Conservation (phyloP, 2,113 vertebrate genomes). For the Colossoma macropomum region DNA sequence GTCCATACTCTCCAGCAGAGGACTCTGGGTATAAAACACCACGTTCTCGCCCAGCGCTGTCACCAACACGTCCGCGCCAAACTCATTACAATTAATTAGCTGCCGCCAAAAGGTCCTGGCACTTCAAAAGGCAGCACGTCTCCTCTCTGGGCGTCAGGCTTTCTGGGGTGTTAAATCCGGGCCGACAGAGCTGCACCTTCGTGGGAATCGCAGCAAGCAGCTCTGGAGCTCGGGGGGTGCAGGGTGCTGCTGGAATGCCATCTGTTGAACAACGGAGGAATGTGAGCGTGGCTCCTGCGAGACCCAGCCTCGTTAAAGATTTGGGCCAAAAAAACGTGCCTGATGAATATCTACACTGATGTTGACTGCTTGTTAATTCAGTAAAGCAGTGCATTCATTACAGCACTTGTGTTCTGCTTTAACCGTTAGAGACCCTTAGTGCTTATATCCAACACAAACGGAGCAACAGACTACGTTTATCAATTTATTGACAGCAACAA, state of each 20-base stretch:
- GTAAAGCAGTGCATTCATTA: neutral
- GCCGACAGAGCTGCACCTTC: slow-evolving; percentile 56
- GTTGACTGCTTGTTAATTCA: slow-evolving; percentile 24
- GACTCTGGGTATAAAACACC: slow-evolving; percentile 39
- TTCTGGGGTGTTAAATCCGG: slow-evolving; percentile 64
- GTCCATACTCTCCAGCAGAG: neutral
- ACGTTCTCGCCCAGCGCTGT: slow-evolving; percentile 56
- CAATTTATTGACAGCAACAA: too few relatives aligned
- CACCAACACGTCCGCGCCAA: slow-evolving; percentile 60
- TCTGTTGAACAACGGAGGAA: slow-evolving; percentile 35
- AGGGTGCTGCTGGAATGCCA: slow-evolving; percentile 43
- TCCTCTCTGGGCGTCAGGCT: slow-evolving; percentile 60
- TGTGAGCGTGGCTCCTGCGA: slow-evolving; percentile 23
- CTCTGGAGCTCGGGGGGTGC: slow-evolving; percentile 5
- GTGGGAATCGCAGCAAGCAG: neutral
- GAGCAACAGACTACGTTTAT: too few relatives aligned
- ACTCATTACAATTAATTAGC: slow-evolving; percentile 78
- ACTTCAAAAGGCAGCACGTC: slow-evolving; percentile 69
- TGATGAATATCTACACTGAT: slow-evolving; percentile 21
- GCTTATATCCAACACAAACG: neutral
- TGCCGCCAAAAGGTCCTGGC: slow-evolving; percentile 71
- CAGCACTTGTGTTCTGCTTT: neutral
- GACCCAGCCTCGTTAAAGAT: slow-evolving; percentile 37
- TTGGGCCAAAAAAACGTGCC: slow-evolving; percentile 12
- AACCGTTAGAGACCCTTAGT: neutral